Evolutionary conservation across 2,888 invertebrate species (phyloP), one percentile per base, ranked within the genome.

Genomic region (Fragum fragum): DNA sequence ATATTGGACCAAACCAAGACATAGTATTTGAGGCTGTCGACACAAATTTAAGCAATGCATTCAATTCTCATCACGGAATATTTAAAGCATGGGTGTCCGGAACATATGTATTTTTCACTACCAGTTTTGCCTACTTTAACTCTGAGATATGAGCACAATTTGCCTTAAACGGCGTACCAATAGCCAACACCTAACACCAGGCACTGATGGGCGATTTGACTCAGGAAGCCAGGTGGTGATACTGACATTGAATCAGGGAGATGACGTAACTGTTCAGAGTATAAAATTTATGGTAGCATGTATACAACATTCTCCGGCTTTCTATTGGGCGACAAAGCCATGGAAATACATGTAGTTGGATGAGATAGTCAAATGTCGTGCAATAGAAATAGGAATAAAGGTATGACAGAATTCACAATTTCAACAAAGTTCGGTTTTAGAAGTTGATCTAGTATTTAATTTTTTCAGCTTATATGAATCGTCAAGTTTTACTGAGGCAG

Each of bases 261-360:
- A 57, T 57, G 57, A 57, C 57, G 57, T 57, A 14, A 5, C 57
- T n/a, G 23, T 57, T 7, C 57, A 57, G 23, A 79, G 69, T 69
- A 3, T 0, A 16, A 11, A 0, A 52, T 79, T 11, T 79, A 53
- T 21, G 73, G 78, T 9, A 36, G 36, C 16, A 18, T 7, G 11
- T 23, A 59, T 23, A 61, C 78, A 9, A 73, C 73, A 11, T 79
- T 79, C 36, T 79, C 78, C 7, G 78, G 78, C 3, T 73, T 70
- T 59, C 61, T 79, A n/a, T 73, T 79, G 29, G 23, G 57, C n/a
- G 23, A 5, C 26, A 9, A 21, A 3, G 57, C 7, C 23, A 14
- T 26, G 11, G 23, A 57, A 57, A n/a, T n/a, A n/a, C n/a, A n/a
- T n/a, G 11, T 23, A 2, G 26, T 57, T 14, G 57, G 57, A 47